These are phyloP conservation scores for Antennarius striatus DNA, from an alignment of 2,113 vertebrate species.

Conservation along the genomic window DNA sequence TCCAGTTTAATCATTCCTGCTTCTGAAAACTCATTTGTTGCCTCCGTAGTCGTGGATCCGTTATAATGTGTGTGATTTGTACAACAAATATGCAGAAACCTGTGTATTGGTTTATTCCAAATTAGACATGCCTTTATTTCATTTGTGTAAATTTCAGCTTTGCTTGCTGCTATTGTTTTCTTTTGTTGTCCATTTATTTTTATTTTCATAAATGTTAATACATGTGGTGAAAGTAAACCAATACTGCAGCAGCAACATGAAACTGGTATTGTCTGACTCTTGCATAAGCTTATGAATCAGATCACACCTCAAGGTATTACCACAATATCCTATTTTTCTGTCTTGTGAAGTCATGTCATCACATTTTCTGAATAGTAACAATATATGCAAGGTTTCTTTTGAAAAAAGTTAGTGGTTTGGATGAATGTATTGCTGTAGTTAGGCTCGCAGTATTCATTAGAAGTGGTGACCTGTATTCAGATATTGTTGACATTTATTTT, in stretches of 20 bases:
- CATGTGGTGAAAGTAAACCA: conserved; percentile 7
- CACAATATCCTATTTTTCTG: no score
- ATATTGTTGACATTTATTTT: conserved; percentile 20
- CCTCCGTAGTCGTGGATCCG: background rate
- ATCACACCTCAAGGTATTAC: no score
- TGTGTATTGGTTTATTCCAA: conserved; percentile 10
- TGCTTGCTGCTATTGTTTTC: conserved; percentile 22
- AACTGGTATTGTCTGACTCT: no score
- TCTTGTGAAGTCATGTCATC: no score
- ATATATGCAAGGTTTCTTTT: background rate
- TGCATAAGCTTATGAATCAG: no score
- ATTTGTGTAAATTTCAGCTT: background rate
- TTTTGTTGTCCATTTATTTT: background rate
- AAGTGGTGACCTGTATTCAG: conserved; percentile 17
- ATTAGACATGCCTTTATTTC: conserved; percentile 10
- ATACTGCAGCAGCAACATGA: no score
- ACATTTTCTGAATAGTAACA: no score
- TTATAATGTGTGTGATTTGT: conserved; percentile 8
- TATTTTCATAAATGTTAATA: conserved; percentile 3
- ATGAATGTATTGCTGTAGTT: conserved; percentile 24
- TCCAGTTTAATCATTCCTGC: conserved; percentile 44
- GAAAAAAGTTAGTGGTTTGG: conserved; percentile 5
- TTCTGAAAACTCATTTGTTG: conserved; percentile 15
- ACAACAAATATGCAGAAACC: conserved; percentile 6
- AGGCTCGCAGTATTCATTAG: conserved; percentile 38